These are phyloP conservation scores for Linyphia triangularis DNA, from an alignment of 2,888 invertebrate species.

Conservation along the genomic window DNA sequence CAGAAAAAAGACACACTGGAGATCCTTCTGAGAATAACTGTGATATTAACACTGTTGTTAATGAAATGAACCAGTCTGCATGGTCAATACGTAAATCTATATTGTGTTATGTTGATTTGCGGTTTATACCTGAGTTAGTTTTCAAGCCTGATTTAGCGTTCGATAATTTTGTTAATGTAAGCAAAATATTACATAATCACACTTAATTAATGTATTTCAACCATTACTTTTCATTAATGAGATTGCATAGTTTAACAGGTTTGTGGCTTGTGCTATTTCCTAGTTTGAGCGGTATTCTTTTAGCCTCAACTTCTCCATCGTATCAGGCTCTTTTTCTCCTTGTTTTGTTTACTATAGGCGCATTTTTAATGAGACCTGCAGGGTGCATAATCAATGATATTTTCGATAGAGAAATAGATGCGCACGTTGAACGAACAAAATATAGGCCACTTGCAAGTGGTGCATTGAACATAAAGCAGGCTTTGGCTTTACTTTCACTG, in stretches of 20 bases:
- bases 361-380: constrained; percentile 81
- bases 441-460: constrained; percentile 92
- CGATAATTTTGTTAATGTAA: constrained; percentile 16
- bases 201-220: constrained; percentile 12
- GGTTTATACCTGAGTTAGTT: neutral
- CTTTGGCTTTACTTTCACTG: constrained; percentile 88
- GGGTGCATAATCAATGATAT: constrained; percentile 98
- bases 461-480: constrained; percentile 86
- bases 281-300: neutral
- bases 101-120: constrained; percentile 10
- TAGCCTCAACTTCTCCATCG: constrained; percentile 6
- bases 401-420: constrained; percentile 91
- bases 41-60: neutral
- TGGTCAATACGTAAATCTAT: neutral
- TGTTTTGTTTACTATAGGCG: neutral
- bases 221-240: constrained; percentile 10
- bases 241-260: constrained; percentile 6
- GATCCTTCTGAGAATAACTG: neutral
- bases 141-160: constrained; percentile 3
- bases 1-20: neutral
- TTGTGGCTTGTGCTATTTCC: constrained; percentile 6
- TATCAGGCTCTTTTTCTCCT: neutral
- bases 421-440: constrained; percentile 89
- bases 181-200: constrained; percentile 3
- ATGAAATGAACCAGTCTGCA: neutral